A percentile compares a stretch with the other conserved stretches of the same genome.
phyloP scores from a whole-genome alignment of 1,140 invertebrate genomes.

The Nylanderia fulva region DNA sequence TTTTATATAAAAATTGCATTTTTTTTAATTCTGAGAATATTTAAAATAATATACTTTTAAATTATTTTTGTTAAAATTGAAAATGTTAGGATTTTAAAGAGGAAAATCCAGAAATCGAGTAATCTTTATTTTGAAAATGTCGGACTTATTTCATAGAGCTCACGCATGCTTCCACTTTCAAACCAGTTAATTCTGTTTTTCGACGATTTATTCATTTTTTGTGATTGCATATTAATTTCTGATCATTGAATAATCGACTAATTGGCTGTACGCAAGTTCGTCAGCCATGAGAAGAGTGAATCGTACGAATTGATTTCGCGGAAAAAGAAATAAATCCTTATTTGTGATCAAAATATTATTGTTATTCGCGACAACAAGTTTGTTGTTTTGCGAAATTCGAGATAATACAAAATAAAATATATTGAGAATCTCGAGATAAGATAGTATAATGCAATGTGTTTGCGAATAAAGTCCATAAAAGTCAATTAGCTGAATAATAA shows the following conservation, averaged over 20 bases:
- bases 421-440: conserved; percentile 32
- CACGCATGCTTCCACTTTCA: background rate
- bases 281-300: background rate
- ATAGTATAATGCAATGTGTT: background rate
- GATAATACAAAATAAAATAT: conserved; percentile 19
- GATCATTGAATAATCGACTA: background rate
- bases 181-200: conserved; percentile 21
- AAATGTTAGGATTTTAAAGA: no score
- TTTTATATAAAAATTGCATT: no score
- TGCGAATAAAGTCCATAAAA: background rate
- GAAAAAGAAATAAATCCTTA: background rate
- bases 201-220: background rate
- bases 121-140: no score
- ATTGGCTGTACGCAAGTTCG: background rate
- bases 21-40: no score
- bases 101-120: no score
- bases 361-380: background rate
- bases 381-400: background rate
- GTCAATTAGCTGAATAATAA: background rate
- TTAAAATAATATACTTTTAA: no score
- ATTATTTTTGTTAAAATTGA: no score
- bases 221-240: conserved; percentile 56
- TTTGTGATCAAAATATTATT: background rate
- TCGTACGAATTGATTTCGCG: no score
- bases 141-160: no score